Percentiles rank a stretch among this genome's conserved stretches.
Conservation (phyloP, 2,113 vertebrate genomes). For the Semnopithecus entellus region DNA sequence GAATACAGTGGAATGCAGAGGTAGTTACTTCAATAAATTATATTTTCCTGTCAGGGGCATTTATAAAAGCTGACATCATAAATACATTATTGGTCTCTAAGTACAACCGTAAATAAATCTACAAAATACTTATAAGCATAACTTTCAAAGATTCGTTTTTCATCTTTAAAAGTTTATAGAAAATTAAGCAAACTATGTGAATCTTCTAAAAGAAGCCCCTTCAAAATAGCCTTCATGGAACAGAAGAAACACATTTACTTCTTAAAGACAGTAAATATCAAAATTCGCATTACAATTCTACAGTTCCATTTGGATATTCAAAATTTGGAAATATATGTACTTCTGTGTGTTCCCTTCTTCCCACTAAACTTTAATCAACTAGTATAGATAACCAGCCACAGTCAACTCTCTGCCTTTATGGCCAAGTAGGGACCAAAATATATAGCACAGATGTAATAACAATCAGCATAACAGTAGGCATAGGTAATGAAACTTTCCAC, state of each 20-base stretch:
- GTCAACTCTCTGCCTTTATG: not conserved
- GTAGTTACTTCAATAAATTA: not conserved
- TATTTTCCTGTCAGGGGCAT: slow-evolving; percentile 1
- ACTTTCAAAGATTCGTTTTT: not conserved
- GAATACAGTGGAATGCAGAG: not conserved
- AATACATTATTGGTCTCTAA: not conserved
- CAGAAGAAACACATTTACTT: not conserved
- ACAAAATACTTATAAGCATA: slow-evolving; percentile 17
- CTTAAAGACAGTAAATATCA: not conserved
- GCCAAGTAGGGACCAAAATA: slow-evolving; percentile 1
- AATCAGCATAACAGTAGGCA: not conserved
- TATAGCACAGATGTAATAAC: not conserved
- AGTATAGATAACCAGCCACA: not conserved
- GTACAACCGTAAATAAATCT: not conserved
- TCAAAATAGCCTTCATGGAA: not conserved
- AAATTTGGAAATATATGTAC: not conserved
- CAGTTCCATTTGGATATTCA: not conserved
- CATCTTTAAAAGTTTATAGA: not conserved
- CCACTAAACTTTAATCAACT: not conserved
- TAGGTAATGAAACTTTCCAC: not conserved
- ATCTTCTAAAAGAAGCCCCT: not conserved
- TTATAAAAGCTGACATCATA: slow-evolving; percentile 42
- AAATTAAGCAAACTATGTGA: not conserved
- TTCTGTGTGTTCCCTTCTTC: not conserved
- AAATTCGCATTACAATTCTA: not conserved